Base-by-base conservation (phyloP, 2,113 vertebrate species). In the Scartelaos histophorus region DNA sequence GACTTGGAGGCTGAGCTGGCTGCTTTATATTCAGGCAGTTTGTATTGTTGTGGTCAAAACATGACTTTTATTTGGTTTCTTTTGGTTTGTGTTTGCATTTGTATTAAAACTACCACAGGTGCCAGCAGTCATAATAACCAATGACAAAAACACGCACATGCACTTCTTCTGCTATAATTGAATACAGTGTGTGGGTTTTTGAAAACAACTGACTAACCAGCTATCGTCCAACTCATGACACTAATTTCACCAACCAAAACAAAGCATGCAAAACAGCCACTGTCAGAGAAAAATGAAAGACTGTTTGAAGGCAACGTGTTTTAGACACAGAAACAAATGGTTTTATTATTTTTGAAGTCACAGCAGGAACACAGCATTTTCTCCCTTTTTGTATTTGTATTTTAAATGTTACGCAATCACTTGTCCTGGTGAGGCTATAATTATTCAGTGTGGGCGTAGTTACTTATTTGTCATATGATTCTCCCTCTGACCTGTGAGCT, bases 181-280 rank as follows among this genome's bases (percentile, higher is more conserved):
- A 61, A 61, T 34, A 61, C 58, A 34, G 58, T 61, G 24, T 35
- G 58, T 61, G 24, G 51, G 51, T n/a, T 54, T 54, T 54, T n/a
- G 51, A 61, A 16, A 61, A 61, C 58, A 61, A 61, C 25, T 34
- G 58, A 17, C 15, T 29, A 60, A 60, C 21, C 57, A 15, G 57
- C 24, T 34, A 61, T 61, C 58, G 29, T 34, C 57, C 58, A 34
- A 34, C 58, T 61, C 19, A 54, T n/a, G 19, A 54, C 25, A 58
- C 56, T 58, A 13, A 15, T 25, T 54, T 25, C 25, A 16, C 24
- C 6, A 29, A 10, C 58, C 17, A 34, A 17, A 61, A 61, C 58
- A 61, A 29, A 60, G 57, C 22, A 13, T 60, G 24, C 22, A 60
- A 34, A 61, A 34, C 58, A 61, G 13, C 13, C 24, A 24, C 57